Evolutionary conservation across 2,888 invertebrate genomes (phyloP), one percentile per base, ranked within the genome.

Genomic region (Cheilosia scutellata): DNA sequence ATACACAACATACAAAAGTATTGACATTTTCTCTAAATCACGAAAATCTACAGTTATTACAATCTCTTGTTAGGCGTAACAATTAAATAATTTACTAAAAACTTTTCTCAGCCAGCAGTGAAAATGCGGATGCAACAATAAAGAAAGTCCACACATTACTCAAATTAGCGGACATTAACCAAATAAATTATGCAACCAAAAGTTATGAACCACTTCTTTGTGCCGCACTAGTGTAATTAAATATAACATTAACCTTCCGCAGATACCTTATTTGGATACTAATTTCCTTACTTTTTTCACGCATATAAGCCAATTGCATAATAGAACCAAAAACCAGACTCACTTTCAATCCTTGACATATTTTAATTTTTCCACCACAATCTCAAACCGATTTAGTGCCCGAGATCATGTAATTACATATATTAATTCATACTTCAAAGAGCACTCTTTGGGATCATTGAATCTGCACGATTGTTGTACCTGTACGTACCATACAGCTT

Each of bases 331-430:
- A 66, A 58, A 40, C 7, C 20, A 58, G 63, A 49, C 40, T 63
- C 51, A 31, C 72, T 51, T 72, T 79, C 58, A n/a, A 77, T 71
- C 70, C 70, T 82, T 76, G 71, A 82, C 78, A 83, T 20, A 68
- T 79, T 83, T 70, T 44, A 33, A 11, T 60, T 33, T 27, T 60
- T 68, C 47, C 68, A 47, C 7, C 25, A 16, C 27, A 25, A 60
- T 51, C 49, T 57, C 20, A 49, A 60, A 9, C 25, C 51, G 53
- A 49, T 75, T 62, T 53, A 60, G 70, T 58, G 37, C 53, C 31
- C 53, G 47, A 57, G 51, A 40, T 77, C 63, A 55, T 58, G 40
- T 66, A 82, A 77, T 72, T 29, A 49, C 13, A 33, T 65, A 55
- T 47, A 77, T 82, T 60, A 71, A 82, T 77, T 82, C 66, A 57